phyloP scores from a whole-genome alignment of 2,888 invertebrate species.

The Sipha maydis region DNA sequence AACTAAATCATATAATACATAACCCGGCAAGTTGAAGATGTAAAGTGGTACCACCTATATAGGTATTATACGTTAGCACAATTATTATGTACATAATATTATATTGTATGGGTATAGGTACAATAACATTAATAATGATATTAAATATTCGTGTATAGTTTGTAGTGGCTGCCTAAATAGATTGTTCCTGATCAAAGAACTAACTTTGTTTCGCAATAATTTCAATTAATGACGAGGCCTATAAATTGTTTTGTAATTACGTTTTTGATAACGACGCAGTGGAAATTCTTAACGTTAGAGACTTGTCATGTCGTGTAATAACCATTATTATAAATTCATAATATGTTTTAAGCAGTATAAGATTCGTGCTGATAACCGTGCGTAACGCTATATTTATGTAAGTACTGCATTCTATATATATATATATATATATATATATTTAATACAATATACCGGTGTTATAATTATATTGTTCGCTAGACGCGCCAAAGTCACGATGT shows the following conservation, averaged over 20 bases:
- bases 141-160: neutral
- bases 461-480: neutral
- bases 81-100: too few species aligned
- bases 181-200: neutral
- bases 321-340: neutral
- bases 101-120: too few species aligned
- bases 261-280: neutral
- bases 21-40: neutral
- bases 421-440: neutral
- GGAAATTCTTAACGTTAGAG: neutral
- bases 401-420: too few species aligned
- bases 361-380: neutral
- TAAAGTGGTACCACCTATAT: too few species aligned
- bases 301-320: neutral
- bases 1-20: too few species aligned
- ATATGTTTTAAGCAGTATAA: neutral
- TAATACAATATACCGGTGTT: neutral
- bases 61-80: too few species aligned
- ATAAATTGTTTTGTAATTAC: constrained; percentile 4
- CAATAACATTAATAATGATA: neutral
- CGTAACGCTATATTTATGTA: too few species aligned
- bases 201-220: constrained; percentile 1
- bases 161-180: neutral
- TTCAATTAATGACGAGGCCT: neutral
- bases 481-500: neutral